Evolutionary conservation across 2,888 invertebrate species (phyloP).

Genomic region (Drosophila suboccidentalis): DNA sequence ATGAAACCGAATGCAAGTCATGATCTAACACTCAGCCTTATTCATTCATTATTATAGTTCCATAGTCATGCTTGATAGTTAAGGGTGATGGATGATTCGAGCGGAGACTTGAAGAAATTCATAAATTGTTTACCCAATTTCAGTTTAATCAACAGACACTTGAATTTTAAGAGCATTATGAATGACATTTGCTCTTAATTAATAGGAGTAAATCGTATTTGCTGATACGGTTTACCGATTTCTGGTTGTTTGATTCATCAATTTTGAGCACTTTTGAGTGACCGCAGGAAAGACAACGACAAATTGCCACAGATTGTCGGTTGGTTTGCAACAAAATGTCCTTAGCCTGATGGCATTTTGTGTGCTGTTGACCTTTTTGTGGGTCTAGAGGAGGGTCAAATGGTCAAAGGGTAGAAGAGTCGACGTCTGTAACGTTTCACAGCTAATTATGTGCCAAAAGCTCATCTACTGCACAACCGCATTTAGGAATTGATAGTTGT

Average conservation of each 20-base stretch:
- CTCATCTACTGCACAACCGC: constrained; percentile 44
- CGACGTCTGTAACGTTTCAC: constrained; percentile 21
- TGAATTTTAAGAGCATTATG: constrained; percentile 7
- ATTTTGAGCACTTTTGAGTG: constrained; percentile 15
- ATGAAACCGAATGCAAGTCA: constrained; percentile 28
- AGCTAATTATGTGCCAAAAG: constrained; percentile 58
- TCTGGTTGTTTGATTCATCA: constrained; percentile 12
- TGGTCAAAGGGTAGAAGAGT: neutral
- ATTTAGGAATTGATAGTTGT: constrained; percentile 53
- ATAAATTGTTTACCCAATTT: neutral
- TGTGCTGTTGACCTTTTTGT: constrained; percentile 7
- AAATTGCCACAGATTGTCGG: constrained; percentile 47
- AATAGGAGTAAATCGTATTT: neutral
- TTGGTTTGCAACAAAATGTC: constrained; percentile 27
- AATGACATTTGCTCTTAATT: constrained; percentile 4
- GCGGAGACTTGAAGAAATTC: neutral
- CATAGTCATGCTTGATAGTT: constrained; percentile 37
- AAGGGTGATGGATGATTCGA: constrained; percentile 26
- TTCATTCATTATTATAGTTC: constrained; percentile 9
- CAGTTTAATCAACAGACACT: constrained; percentile 2
- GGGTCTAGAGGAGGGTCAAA: neutral
- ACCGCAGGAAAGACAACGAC: constrained; percentile 15
- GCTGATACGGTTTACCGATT: neutral
- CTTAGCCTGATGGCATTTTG: constrained; percentile 3
- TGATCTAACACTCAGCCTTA: constrained; percentile 25